These are phyloP conservation scores for Hystrix brachyura DNA, from an alignment of 2,113 vertebrate species.

Conservation along the genomic window DNA sequence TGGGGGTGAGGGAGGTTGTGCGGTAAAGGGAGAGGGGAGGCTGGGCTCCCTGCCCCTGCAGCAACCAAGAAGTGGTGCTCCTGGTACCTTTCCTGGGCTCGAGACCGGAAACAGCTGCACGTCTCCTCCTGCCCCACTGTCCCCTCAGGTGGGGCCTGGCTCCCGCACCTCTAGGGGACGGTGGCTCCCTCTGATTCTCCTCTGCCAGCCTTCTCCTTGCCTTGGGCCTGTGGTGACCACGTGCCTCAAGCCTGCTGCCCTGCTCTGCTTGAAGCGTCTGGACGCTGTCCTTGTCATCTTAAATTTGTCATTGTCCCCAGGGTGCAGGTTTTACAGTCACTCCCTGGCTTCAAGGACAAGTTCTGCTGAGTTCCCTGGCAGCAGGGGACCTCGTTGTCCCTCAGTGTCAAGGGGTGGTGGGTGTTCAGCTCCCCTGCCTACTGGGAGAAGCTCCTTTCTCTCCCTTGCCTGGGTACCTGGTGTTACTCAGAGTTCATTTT, in stretches of 20 bases:
- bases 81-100: not conserved
- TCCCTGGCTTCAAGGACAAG: not conserved
- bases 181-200: not conserved
- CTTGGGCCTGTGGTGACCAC: too few relatives aligned
- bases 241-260: not conserved
- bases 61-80: not conserved
- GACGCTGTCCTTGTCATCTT: not conserved
- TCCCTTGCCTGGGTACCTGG: not conserved
- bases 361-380: not conserved
- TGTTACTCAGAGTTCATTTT: not conserved
- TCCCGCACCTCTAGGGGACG: not conserved
- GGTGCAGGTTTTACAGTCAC: too few relatives aligned
- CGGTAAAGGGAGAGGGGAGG: too few relatives aligned
- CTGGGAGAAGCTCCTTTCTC: not conserved
- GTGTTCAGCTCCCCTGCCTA: not conserved
- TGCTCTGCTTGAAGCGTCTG: too few relatives aligned
- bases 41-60: not conserved
- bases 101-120: not conserved
- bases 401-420: fast-evolving
- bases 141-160: not conserved
- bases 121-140: too few relatives aligned
- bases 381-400: not conserved
- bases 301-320: not conserved
- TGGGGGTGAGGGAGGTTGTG: not conserved
- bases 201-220: not conserved